These are phyloP conservation scores for Amblyornis subalaris DNA, from an alignment of 2,113 vertebrate species.

Conservation along the genomic window DNA sequence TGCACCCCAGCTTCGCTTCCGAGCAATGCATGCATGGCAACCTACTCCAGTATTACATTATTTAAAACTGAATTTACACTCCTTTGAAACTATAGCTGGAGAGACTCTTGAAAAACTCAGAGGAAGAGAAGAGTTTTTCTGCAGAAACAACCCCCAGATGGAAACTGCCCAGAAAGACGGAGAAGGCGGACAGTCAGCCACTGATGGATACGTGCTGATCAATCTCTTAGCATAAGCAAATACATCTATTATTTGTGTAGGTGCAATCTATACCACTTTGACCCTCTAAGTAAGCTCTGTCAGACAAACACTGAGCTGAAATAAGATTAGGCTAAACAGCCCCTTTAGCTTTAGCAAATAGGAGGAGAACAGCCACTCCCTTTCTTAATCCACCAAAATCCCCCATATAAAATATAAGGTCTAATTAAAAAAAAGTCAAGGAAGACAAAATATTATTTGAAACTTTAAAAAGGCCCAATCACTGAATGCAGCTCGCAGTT, in stretches of 20 bases:
- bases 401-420: background rate
- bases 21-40: background rate
- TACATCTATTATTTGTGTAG: background rate
- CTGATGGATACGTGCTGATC: background rate
- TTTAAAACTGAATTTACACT: background rate
- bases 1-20: background rate
- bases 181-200: background rate
- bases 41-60: background rate
- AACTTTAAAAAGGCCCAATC: background rate
- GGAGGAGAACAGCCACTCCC: background rate
- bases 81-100: background rate
- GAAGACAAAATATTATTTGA: constrained; percentile 3
- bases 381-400: background rate
- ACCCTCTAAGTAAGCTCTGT: background rate
- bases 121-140: background rate
- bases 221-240: background rate
- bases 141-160: background rate
- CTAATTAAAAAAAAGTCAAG: background rate
- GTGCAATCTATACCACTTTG: constrained; percentile 1
- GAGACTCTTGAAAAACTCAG: background rate
- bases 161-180: background rate
- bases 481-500: background rate
- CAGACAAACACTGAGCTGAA: constrained; percentile 18
- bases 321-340: constrained; percentile 3
- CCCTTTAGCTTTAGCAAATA: background rate